A percentile compares a stretch with the other conserved stretches of the same genome.
phyloP scores from a whole-genome alignment of 2,888 invertebrate species.

The Eledona agricola region DNA sequence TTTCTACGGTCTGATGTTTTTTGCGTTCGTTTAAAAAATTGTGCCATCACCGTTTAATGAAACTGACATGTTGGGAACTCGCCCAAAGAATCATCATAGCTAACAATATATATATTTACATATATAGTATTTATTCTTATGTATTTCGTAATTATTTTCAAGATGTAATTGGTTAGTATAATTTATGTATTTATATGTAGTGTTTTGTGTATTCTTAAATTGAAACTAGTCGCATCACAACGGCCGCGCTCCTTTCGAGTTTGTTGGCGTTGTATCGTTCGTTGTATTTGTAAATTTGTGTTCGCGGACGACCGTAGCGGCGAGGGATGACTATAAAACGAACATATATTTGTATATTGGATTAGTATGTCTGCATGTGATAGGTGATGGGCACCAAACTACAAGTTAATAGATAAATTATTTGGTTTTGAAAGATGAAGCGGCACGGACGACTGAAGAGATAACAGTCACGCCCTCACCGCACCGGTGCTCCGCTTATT shows the following conservation, averaged over 20 bases:
- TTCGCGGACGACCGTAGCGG: slow-evolving; percentile 46
- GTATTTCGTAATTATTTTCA: slow-evolving; percentile 45
- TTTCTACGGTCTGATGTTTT: slow-evolving; percentile 55
- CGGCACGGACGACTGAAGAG: slow-evolving; percentile 34
- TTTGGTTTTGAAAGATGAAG: slow-evolving; percentile 36
- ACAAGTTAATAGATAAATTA: slow-evolving; percentile 26
- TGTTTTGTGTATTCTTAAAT: slow-evolving; percentile 59
- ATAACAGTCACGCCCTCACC: slow-evolving; percentile 43
- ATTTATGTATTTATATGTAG: slow-evolving; percentile 60
- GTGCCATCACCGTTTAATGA: slow-evolving; percentile 58
- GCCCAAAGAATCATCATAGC: slow-evolving; percentile 51
- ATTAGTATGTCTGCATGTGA: slow-evolving; percentile 45
- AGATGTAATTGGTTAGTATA: slow-evolving; percentile 49
- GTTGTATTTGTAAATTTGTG: slow-evolving; percentile 50
- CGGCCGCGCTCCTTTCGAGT: slow-evolving; percentile 28
- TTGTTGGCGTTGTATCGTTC: slow-evolving; percentile 35
- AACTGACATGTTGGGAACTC: slow-evolving; percentile 48
- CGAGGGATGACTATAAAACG: slow-evolving; percentile 45
- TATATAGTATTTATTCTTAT: slow-evolving; percentile 48
- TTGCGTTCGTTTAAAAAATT: slow-evolving; percentile 52
- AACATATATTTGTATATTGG: slow-evolving; percentile 16
- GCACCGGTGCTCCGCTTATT: slow-evolving; percentile 46
- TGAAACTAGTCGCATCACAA: slow-evolving; percentile 57
- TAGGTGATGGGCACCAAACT: slow-evolving; percentile 41
- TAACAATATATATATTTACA: slow-evolving; percentile 48